phyloP scores from a whole-genome alignment of 2,797 vertebrate species.

The Picus viridis region DNA sequence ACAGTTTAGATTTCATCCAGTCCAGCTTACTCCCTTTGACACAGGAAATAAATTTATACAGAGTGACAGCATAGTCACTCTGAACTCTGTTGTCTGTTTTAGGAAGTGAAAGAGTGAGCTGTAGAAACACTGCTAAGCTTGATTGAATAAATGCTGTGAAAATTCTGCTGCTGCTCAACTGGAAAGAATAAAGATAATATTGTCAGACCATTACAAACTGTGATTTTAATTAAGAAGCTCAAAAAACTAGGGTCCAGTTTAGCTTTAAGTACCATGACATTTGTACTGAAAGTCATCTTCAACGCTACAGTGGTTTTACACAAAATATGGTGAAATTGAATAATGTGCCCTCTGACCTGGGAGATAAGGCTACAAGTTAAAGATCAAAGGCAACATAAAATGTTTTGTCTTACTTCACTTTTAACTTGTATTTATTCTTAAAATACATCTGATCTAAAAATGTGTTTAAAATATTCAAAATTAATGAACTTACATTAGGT shows the following conservation, averaged over 20 bases:
- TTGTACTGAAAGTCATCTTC: slow-evolving; percentile 86
- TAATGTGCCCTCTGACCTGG: slow-evolving; percentile 82
- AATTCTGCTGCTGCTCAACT: slow-evolving; percentile 80
- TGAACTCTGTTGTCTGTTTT: slow-evolving; percentile 67
- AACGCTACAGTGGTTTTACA: slow-evolving; percentile 85
- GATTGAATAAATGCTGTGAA: slow-evolving; percentile 82
- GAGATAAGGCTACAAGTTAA: slow-evolving; percentile 84
- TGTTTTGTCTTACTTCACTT: slow-evolving; percentile 78
- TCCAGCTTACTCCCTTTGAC: slow-evolving; percentile 42
- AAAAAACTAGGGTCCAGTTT: slow-evolving; percentile 83
- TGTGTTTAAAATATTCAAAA: slow-evolving; percentile 16
- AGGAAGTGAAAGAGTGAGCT: slow-evolving; percentile 72
- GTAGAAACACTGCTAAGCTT: slow-evolving; percentile 75
- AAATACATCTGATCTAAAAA: slow-evolving; percentile 56
- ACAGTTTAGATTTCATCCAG: slow-evolving; percentile 60
- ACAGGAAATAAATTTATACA: slow-evolving; percentile 54
- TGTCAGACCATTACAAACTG: slow-evolving; percentile 82
- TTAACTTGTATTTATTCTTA: slow-evolving; percentile 70
- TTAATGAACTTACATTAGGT: not conserved
- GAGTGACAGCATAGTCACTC: slow-evolving; percentile 58
- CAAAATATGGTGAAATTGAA: slow-evolving; percentile 86
- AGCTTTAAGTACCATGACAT: slow-evolving; percentile 86
- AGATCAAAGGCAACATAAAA: slow-evolving; percentile 83
- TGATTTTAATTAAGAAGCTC: slow-evolving; percentile 86
- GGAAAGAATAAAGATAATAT: slow-evolving; percentile 84